A percentile compares a stretch with the other conserved stretches of the same genome.
Evolutionary conservation across 2,113 vertebrate genomes (phyloP).

Genomic region (Abramis brama): DNA sequence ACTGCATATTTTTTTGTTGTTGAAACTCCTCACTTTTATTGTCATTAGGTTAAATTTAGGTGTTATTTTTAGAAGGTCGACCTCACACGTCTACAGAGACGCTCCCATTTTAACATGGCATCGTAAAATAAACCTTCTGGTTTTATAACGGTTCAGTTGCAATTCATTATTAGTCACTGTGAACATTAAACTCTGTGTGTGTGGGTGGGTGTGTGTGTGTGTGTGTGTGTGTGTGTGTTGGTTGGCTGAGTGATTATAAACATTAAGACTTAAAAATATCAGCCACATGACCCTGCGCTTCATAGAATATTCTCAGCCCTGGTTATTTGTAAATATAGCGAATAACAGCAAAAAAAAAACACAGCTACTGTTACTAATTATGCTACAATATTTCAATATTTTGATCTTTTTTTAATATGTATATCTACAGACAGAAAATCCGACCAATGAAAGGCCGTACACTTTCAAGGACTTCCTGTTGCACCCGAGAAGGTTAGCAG

Average conservation of each 20-base stretch:
- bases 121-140: neutral
- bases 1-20: neutral
- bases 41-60: neutral
- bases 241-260: neutral
- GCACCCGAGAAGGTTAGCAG: constrained; percentile 91
- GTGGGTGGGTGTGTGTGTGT: neutral
- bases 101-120: neutral
- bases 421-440: constrained; percentile 90
- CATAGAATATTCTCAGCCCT: neutral
- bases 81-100: neutral
- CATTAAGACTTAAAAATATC: neutral
- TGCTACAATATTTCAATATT: too few relatives aligned
- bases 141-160: neutral
- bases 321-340: neutral
- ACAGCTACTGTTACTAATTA: neutral
- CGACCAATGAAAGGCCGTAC: constrained; percentile 90
- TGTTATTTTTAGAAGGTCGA: neutral
- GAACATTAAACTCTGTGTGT: constrained; percentile 5
- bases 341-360: too few relatives aligned
- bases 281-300: neutral
- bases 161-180: neutral
- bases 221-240: neutral
- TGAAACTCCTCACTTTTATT: neutral
- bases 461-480: constrained; percentile 98
- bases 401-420: constrained; percentile 59